phyloP scores from a whole-genome alignment of 2,888 invertebrate genomes.

The Mesorhabditis spiculigera region DNA sequence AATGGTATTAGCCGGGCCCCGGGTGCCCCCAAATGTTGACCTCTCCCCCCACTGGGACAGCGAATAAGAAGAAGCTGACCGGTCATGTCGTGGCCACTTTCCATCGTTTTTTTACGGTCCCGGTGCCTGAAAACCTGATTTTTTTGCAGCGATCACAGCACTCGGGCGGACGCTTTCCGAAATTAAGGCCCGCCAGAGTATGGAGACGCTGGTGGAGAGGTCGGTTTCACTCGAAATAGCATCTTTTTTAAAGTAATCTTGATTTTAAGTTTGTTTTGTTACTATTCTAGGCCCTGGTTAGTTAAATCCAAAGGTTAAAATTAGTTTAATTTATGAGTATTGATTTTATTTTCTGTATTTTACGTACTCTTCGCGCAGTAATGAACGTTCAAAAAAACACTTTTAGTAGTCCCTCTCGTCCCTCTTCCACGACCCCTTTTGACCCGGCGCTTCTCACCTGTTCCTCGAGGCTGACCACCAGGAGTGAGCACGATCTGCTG shows the following conservation, averaged over 20 bases:
- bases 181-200: slow-evolving; percentile 22
- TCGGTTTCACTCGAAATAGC: background rate
- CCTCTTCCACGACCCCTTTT: background rate
- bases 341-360: background rate
- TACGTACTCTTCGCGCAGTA: background rate
- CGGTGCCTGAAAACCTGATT: background rate
- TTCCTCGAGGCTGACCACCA: background rate
- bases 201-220: slow-evolving; percentile 1
- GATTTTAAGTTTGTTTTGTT: background rate
- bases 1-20: no score
- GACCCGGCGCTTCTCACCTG: slow-evolving; percentile 1
- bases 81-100: no score
- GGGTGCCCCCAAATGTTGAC: no score
- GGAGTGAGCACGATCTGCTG: slow-evolving; percentile 4
- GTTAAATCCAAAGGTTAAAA: no score
- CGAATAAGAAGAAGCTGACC: no score
- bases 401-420: background rate
- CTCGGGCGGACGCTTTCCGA: slow-evolving; percentile 35
- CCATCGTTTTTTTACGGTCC: no score
- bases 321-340: no score
- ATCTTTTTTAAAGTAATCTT: background rate
- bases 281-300: no score
- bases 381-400: background rate
- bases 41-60: no score
- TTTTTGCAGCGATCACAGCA: slow-evolving; percentile 24